Evolutionary conservation across 2,797 vertebrate species (phyloP), one percentile per base, ranked within the genome.

Genomic region (Tenualosa ilisha): DNA sequence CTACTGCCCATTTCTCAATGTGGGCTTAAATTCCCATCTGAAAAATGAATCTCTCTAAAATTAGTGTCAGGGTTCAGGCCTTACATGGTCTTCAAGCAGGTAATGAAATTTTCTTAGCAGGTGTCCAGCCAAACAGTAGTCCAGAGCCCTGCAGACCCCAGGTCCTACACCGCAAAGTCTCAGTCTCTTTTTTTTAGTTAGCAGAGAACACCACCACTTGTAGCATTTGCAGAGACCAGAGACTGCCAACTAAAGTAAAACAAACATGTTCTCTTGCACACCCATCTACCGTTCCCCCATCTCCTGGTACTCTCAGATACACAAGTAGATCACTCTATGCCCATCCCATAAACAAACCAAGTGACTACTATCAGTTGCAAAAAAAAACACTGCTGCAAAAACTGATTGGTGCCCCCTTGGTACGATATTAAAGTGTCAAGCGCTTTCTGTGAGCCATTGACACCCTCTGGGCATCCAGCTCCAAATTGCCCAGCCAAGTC

Each of bases 31-130:
- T 0, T 85, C n/a, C 90, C 87, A 85, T 88, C 87, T 85, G 88
- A 92, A 88, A 88, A 92, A 89, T 88, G 86, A 86, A 90, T 49
- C 91, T 90, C 91, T 90, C 86, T 88, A 86, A 81, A 86, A 89
- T 82, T 88, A 83, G 86, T 89, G 89, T 85, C 56, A 82, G 86
- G 86, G 89, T 89, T 85, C 61, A 82, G 86, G 43, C 17, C 49
- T 26, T 81, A 82, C 82, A 85, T 24, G 87, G 84, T 87, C 83
- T 84, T 79, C 54, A 88, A 83, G 86, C 81, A 50, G 85, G 88
- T 46, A 26, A 83, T 82, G 89, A 88, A 89, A 92, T 89, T 91
- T 92, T 79, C 37, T 40, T 79, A 79, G 40, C 72, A 79, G 72
- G 72, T 79, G 20, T 40, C 20, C 15, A 17, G 43, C 72, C 40